A percentile compares a stretch with the other conserved stretches of the same genome.
Evolutionary conservation across 2,797 vertebrate species (phyloP).

Genomic region (Dipus sagitta): DNA sequence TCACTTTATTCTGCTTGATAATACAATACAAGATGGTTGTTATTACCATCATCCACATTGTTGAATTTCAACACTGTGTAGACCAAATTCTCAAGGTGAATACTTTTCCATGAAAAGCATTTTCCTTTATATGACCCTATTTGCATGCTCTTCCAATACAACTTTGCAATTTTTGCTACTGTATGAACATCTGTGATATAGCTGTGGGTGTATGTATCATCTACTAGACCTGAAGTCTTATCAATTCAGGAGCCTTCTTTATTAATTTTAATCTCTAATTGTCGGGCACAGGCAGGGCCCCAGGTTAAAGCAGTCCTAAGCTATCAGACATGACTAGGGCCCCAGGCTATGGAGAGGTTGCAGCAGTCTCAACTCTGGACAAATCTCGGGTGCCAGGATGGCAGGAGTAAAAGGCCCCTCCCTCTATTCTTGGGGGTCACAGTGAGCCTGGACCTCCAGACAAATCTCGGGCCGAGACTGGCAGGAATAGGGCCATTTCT

Average conservation of each 20-base stretch:
- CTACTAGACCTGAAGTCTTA: not conserved
- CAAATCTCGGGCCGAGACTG: too few species aligned
- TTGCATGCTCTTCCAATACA: not conserved
- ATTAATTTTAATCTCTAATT: not conserved
- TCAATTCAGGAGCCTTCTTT: slow-evolving; percentile 24
- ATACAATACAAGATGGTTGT: slow-evolving; percentile 31
- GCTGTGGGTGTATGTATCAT: not conserved
- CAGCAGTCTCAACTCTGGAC: too few species aligned
- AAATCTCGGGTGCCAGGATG: too few species aligned
- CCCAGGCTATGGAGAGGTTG: too few species aligned
- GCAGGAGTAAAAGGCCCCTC: too few species aligned
- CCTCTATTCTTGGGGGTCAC: too few species aligned
- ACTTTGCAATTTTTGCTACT: not conserved
- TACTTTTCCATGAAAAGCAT: not conserved
- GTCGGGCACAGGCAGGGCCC: too few species aligned
- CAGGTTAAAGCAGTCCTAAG: too few species aligned
- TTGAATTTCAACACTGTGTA: slow-evolving; percentile 13
- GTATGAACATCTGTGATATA: not conserved
- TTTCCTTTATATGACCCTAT: not conserved
- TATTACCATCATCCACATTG: not conserved
- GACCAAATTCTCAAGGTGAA: not conserved
- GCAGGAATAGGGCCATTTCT: too few species aligned
- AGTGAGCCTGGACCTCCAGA: too few species aligned
- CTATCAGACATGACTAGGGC: too few species aligned
- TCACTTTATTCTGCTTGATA: not conserved